Evolutionary conservation across 2,888 invertebrate species (phyloP).

Genomic region (Dicranocentrus wangi): DNA sequence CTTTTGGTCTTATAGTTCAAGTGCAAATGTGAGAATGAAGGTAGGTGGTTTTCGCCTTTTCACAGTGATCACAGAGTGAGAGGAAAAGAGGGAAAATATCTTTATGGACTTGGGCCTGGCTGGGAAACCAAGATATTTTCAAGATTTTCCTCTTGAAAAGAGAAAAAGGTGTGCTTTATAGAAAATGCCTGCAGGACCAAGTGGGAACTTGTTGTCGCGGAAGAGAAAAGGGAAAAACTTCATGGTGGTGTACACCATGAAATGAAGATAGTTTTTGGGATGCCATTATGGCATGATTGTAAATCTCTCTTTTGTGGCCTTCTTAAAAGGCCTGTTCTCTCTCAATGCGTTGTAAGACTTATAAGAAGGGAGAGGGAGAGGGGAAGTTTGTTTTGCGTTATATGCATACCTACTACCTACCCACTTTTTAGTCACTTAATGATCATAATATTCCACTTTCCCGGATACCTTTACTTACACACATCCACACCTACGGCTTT

Average conservation of each 20-base stretch:
- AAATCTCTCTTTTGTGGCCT: slow-evolving; percentile 59
- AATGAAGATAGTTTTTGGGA: slow-evolving; percentile 24
- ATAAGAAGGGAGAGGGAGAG: too few relatives aligned
- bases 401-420: too few relatives aligned
- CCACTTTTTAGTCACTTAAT: slow-evolving; percentile 12
- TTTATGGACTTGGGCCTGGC: slow-evolving; percentile 23
- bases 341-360: too few relatives aligned
- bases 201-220: slow-evolving; percentile 1
- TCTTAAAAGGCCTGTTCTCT: slow-evolving; percentile 6
- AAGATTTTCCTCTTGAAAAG: slow-evolving; percentile 27
- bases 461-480: too few relatives aligned
- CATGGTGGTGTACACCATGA: not conserved
- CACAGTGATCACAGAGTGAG: not conserved
- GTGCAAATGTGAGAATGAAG: not conserved
- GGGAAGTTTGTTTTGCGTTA: too few relatives aligned
- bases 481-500: too few relatives aligned
- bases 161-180: slow-evolving; percentile 10
- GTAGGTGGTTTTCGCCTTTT: slow-evolving; percentile 9
- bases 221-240: slow-evolving; percentile 24
- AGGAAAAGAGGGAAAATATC: slow-evolving; percentile 7
- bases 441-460: slow-evolving; percentile 31
- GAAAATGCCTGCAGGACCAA: not conserved
- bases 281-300: slow-evolving; percentile 57
- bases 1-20: slow-evolving; percentile 1
- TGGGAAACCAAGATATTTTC: slow-evolving; percentile 21